Evolutionary conservation across 2,797 vertebrate genomes (phyloP), one percentile per base, ranked within the genome.

Genomic region (Pygocentrus nattereri): DNA sequence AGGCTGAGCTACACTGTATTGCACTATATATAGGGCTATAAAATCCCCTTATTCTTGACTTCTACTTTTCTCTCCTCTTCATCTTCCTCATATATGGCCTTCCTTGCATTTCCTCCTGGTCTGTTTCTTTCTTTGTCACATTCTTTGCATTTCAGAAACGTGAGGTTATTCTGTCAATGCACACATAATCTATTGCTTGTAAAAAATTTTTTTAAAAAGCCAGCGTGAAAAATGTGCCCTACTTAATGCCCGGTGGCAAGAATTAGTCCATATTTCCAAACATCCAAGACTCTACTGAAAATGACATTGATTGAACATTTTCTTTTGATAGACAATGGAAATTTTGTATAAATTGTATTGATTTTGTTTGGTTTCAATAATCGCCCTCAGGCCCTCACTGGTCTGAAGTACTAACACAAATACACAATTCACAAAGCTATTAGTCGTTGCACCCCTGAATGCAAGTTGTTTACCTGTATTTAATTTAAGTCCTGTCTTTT

Each of bases 271-370:
- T 41, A 13, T 52, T 52, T 76, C 23, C 49, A 64, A 38, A 61
- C n/a, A n/a, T 78, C 78, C 25, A 54, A 12, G 19, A 16, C 23
- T 68, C 41, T 8, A 30, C 44, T 78, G 75, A 70, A 71, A 67
- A 34, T 10, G 5, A 12, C 21, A 61, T 72, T 64, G 74, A 67
- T 69, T 78, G 64, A n/a, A 38, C 34, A 62, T 54, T 79, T 78
- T 69, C 4, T 23, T 38, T 31, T 70, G 54, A 81, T 74, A 54
- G 54, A 73, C 52, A 56, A 25, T 25, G 16, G 41, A 72, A 67
- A 73, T 61, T 69, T 23, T 41, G 34, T 11, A 74, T 59, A 34
- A 58, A 69, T 82, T 13, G 49, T 67, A 27, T 74, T 69, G 74
- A 74, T 68, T 47, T 16, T 70, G 23, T 31, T 65, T 65, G 21